Conservation (phyloP, 2,888 invertebrate genomes). For the Tenthredo amoena region DNA sequence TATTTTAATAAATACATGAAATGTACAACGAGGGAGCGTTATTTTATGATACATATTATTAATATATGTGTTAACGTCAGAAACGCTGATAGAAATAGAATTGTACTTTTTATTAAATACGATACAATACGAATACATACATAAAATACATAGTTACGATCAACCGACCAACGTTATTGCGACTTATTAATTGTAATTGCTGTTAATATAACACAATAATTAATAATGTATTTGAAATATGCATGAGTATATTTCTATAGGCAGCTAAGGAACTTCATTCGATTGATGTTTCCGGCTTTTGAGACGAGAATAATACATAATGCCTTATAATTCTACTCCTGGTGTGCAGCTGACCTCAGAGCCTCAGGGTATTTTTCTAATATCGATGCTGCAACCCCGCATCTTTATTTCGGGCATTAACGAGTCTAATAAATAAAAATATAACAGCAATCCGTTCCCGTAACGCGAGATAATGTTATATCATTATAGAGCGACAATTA, state of each 20-base stretch:
- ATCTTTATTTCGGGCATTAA: conserved; percentile 2
- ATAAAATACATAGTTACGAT: background rate
- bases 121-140: background rate
- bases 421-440: background rate
- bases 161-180: conserved; percentile 2
- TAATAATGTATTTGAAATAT: background rate
- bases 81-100: background rate
- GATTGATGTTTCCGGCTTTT: background rate
- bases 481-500: background rate
- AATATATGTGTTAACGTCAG: background rate
- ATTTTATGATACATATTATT: background rate
- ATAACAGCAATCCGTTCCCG: background rate
- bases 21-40: background rate
- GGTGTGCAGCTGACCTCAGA: background rate
- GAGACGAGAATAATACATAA: background rate
- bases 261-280: background rate
- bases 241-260: background rate
- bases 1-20: conserved; percentile 1
- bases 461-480: background rate
- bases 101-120: background rate
- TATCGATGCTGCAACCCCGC: background rate
- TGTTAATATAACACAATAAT: conserved; percentile 2
- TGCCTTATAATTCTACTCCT: background rate
- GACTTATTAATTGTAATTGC: background rate
- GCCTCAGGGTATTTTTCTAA: conserved; percentile 4